Evolutionary conservation across 2,113 vertebrate genomes (phyloP), one percentile per base, ranked within the genome.

Genomic region (Entosphenus tridentatus): DNA sequence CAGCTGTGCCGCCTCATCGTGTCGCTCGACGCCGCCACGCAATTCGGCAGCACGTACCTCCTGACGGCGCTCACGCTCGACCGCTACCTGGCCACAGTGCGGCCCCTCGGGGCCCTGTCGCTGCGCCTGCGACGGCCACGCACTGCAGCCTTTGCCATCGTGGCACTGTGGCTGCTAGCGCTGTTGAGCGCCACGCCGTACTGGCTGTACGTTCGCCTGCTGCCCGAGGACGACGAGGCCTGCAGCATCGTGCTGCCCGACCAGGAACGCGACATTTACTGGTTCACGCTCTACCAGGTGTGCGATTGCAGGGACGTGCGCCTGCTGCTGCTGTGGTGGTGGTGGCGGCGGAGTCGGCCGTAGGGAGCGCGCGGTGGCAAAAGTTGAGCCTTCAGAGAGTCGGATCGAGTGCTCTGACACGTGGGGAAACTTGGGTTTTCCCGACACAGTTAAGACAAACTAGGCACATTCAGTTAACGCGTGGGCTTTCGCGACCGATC

Each of bases 41-140:
- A 88, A 76, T 84, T 86, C 13, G 85, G 85, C 57, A 87, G 85
- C 72, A 88, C 85, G 59, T 87, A 88, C 74, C 85, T 88, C 75
- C 82, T 88, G 18, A 87, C 83, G 0, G 83, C 79, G 6, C 87
- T 88, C 85, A 84, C 84, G 0, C 72, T 87, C 2, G 86, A 88
- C 71, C 83, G 85, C 1, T 87, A 88, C 73, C 73, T 88, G 74
- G 85, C 85, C 1, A 87, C 83, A 0, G 85, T 87, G n/a, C 77
- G 87, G 57, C 85, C 86, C 3, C 82, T 88, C 21, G 82, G 81
- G 68, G 87, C 84, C 55, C 82, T 83, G 72, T 80, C 79, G 0
- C 8, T 86, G 2, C 83, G 84, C 10, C 86, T 82, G 39, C 39
- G 39, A 7, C 39, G 39, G 0, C 83, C 83, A 0, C 79, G 73